Evolutionary conservation across 2,113 vertebrate genomes (phyloP).

Genomic region (Marmota monax): DNA sequence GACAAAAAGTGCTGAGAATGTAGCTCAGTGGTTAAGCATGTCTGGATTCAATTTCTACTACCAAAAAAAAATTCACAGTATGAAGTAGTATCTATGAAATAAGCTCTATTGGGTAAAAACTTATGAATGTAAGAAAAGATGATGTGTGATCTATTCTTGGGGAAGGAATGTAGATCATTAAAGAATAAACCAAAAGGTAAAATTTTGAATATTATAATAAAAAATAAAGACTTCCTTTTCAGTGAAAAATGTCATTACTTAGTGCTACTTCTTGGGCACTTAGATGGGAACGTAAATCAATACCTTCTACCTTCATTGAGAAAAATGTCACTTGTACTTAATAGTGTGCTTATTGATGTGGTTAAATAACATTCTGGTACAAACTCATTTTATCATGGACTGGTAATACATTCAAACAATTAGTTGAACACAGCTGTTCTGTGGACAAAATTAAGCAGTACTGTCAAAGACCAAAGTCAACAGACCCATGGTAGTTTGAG

Average conservation of each 20-base stretch:
- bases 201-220: background rate
- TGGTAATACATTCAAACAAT: background rate
- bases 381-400: background rate
- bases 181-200: background rate
- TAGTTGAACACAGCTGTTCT: constrained; percentile 5
- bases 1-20: too few species aligned
- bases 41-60: too few species aligned
- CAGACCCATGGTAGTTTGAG: background rate
- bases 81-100: constrained; percentile 30
- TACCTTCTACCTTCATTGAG: background rate
- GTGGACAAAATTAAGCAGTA: background rate
- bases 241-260: background rate
- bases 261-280: background rate
- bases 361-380: background rate
- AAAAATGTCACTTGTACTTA: background rate
- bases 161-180: background rate
- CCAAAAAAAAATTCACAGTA: background rate
- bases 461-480: background rate
- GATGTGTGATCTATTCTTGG: background rate
- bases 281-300: background rate
- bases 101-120: background rate
- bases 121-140: background rate
- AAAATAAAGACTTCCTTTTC: constrained; percentile 9
- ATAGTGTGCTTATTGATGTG: background rate
- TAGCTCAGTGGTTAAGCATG: too few species aligned